Base-by-base conservation (phyloP, 2,113 vertebrate species). In the Aleadryas rufinucha region DNA sequence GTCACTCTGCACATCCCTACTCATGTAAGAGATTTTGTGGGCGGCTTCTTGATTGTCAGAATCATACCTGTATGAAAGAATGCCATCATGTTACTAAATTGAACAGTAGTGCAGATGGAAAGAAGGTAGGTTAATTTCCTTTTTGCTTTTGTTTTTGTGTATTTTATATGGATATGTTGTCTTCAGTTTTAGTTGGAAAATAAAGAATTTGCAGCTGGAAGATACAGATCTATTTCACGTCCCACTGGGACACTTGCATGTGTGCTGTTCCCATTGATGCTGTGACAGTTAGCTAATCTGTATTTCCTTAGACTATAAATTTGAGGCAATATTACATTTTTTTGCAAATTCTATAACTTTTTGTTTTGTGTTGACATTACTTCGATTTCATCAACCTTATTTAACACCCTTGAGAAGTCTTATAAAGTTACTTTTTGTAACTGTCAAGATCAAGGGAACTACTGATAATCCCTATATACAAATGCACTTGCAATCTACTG, bases 11-110 rank as follows among this genome's bases (percentile, higher is more conserved):
- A 45, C 97, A 96, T 30, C 98, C 98, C 10, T 99, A 98, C 84
- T 99, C 99, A 11, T 99, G 99, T 84, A 98, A 97, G 68, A 98
- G 98, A 45, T 65, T 76, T 44, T 99, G 99, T 93, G 99, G 99
- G 37, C 95, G 98, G 28, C 93, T 95, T 41, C 97, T 99, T 90
- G 76, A 91, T 52, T 99, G 99, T 79, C 97, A 98, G 63, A 99
- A 99, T 97, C 99, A 99, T 70, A 97, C 81, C 7, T 99, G 99
- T 91, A 92, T 95, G 93, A 98, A 96, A 84, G 98, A 98, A 88
- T 99, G 99, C 84, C 99, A 99, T 88, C 84, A 16, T 26, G 97
- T 98, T 76, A 97, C 98, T 53, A 87, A 97, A 84, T 20, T 64
- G 66, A 95, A 80, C 84, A 47, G 59, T 21, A 87, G 8, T 72